Conservation (phyloP, 2,888 invertebrate genomes). For the Lucinisca nassula region DNA sequence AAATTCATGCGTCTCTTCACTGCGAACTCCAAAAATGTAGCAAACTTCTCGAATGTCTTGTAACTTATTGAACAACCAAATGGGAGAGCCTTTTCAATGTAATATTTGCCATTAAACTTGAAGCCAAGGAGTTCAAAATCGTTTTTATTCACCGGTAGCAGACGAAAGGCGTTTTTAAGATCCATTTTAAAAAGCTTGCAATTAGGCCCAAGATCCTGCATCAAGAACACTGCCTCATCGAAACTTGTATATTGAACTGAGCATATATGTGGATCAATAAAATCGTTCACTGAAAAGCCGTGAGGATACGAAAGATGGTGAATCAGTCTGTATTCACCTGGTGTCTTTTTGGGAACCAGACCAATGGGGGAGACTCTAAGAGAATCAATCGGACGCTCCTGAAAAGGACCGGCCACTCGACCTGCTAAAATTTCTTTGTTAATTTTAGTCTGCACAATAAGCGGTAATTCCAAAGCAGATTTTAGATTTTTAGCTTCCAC, state of each 20-base stretch:
- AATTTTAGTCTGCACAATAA: slow-evolving; percentile 15
- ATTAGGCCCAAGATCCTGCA: slow-evolving; percentile 32
- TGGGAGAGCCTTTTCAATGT: too few relatives aligned
- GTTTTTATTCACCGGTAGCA: too few relatives aligned
- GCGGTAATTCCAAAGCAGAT: not conserved
- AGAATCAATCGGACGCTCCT: slow-evolving; percentile 15
- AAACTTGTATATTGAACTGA: slow-evolving; percentile 34
- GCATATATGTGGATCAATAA: not conserved
- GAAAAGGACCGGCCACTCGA: too few relatives aligned
- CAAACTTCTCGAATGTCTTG: not conserved
- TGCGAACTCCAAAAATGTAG: too few relatives aligned
- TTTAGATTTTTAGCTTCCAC: not conserved
- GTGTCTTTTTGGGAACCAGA: slow-evolving; percentile 23
- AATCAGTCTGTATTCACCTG: slow-evolving; percentile 25
- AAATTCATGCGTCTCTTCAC: not conserved
- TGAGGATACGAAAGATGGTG: slow-evolving; percentile 39
- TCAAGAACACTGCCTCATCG: too few relatives aligned
- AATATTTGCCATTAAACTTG: too few relatives aligned
- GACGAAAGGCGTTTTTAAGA: too few relatives aligned
- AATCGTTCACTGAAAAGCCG: slow-evolving; percentile 41
- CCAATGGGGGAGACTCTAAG: slow-evolving; percentile 39
- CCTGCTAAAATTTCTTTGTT: slow-evolving; percentile 36
- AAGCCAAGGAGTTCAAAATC: too few relatives aligned
- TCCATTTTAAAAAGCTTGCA: slow-evolving; percentile 30
- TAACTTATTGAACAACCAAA: not conserved